These are phyloP conservation scores for Polypterus senegalus DNA, from an alignment of 2,113 vertebrate genomes.

Conservation along the genomic window DNA sequence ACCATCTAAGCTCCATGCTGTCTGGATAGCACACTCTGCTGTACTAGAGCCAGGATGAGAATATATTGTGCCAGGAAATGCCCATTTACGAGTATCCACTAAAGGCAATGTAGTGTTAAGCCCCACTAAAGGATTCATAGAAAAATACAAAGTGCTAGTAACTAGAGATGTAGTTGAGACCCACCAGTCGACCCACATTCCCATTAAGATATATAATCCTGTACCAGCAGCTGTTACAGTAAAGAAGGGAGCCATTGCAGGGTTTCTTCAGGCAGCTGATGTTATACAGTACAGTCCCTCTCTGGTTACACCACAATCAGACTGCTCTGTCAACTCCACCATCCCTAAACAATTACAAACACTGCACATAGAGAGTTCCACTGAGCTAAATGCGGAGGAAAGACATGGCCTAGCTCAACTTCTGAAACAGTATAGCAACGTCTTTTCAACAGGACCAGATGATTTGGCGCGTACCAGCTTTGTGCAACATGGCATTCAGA, in stretches of 20 bases:
- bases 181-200: not conserved
- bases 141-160: slow-evolving; percentile 10
- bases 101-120: slow-evolving; percentile 9
- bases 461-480: too few species aligned
- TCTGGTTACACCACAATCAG: not conserved
- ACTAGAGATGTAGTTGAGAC: slow-evolving; percentile 6
- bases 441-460: too few species aligned
- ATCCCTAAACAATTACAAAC: too few species aligned
- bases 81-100: not conserved
- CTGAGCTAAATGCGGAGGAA: too few species aligned
- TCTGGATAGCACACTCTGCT: not conserved
- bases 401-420: not conserved
- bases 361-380: too few species aligned
- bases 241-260: slow-evolving; percentile 2
- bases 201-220: slow-evolving; percentile 13
- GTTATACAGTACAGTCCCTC: not conserved
- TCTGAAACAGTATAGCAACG: not conserved
- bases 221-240: not conserved
- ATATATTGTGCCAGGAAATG: slow-evolving; percentile 13
- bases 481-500: too few species aligned
- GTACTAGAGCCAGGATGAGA: slow-evolving; percentile 4
- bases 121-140: slow-evolving; percentile 11
- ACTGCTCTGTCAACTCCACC: not conserved
- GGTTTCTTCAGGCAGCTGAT: not conserved
- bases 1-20: not conserved